These are phyloP conservation scores for Notospermus geniculatus DNA, from an alignment of 1,140 invertebrate species.

Conservation along the genomic window DNA sequence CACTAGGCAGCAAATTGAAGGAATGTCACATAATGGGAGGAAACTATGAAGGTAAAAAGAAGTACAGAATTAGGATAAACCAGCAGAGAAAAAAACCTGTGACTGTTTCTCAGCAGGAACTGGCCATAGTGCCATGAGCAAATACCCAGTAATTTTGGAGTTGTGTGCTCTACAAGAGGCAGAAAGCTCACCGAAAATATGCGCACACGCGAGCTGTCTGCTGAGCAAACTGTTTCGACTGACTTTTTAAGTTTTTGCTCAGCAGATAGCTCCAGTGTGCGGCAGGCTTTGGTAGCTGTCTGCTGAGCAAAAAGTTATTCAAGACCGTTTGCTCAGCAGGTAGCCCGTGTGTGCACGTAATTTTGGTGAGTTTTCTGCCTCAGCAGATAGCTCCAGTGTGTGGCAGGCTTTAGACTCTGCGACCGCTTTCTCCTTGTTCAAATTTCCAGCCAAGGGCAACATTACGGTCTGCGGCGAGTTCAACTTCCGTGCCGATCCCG, in stretches of 20 bases:
- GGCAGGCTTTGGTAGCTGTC: too few species aligned
- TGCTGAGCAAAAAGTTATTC: too few species aligned
- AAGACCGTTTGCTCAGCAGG: too few species aligned
- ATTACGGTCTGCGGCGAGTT: conserved; percentile 70
- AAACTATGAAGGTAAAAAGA: conserved; percentile 57
- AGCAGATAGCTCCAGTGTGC: too few species aligned
- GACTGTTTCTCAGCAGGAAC: not conserved
- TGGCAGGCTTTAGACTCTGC: not conserved
- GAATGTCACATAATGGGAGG: conserved; percentile 75
- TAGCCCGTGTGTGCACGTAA: too few species aligned
- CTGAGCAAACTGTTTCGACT: not conserved
- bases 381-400: too few species aligned
- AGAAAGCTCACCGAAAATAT: too few species aligned
- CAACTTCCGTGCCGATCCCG: conserved; percentile 76
- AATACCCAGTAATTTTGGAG: not conserved
- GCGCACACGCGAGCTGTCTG: too few species aligned
- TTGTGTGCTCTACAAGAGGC: not conserved
- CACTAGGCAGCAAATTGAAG: conserved; percentile 64
- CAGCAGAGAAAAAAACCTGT: not conserved
- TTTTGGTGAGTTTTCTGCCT: too few species aligned
- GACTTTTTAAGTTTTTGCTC: not conserved
- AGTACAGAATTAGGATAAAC: not conserved
- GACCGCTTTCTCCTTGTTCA: not conserved
- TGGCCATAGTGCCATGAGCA: too few species aligned
- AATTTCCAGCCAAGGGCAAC: conserved; percentile 64